Conservation (phyloP, 2,113 vertebrate species). For the Chlamydotis undulata region DNA sequence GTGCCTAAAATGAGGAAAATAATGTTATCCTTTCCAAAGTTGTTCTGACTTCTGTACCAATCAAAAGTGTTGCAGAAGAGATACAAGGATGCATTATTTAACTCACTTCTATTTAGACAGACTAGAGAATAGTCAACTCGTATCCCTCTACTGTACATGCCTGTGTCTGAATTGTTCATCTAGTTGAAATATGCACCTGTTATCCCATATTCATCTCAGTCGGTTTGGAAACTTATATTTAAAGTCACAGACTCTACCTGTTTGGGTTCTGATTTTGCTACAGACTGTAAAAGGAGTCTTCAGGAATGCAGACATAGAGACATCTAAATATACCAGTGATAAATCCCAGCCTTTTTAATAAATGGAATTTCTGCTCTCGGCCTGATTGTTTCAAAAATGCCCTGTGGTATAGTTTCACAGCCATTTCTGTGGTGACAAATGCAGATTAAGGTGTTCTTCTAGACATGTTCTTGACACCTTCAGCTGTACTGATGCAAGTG, state of each 20-base stretch:
- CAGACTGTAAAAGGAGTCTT: not conserved
- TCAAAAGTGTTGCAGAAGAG: not conserved
- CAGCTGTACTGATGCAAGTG: not conserved
- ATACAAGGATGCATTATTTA: not conserved
- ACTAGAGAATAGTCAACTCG: not conserved
- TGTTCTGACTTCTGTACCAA: not conserved
- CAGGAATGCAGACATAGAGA: not conserved
- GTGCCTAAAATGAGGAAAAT: not conserved
- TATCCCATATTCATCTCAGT: not conserved
- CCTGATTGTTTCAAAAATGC: not conserved
- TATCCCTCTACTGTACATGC: not conserved
- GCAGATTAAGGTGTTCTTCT: not conserved
- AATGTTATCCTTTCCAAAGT: not conserved
- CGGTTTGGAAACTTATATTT: not conserved
- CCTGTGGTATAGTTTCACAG: not conserved
- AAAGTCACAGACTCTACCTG: not conserved
- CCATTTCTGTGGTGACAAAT: not conserved
- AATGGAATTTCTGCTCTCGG: not conserved
- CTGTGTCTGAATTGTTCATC: not conserved
- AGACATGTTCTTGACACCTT: not conserved
- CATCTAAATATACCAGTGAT: not conserved
- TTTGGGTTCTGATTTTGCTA: not conserved
- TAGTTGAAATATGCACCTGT: not conserved
- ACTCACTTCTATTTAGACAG: not conserved
- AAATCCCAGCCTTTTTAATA: not conserved